phyloP scores from a whole-genome alignment of 2,888 invertebrate genomes.

The Pollenia labialis region DNA sequence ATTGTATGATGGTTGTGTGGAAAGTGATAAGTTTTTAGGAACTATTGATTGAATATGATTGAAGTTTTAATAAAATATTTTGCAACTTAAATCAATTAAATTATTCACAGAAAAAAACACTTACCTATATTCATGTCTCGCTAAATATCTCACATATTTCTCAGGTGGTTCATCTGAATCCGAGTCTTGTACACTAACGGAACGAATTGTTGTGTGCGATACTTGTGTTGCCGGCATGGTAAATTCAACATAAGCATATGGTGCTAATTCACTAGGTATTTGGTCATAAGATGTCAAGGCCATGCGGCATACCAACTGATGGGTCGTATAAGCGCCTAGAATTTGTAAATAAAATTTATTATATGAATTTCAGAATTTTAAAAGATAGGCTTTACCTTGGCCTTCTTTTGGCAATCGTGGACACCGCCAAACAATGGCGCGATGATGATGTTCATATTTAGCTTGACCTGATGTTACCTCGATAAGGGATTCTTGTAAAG shows the following conservation, averaged over 20 bases:
- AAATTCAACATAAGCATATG: conserved; percentile 96
- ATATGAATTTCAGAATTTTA: neutral
- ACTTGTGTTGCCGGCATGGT: conserved; percentile 99
- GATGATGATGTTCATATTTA: conserved; percentile 99
- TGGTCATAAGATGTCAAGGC: conserved; percentile 98
- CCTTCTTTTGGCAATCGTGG: conserved; percentile 98
- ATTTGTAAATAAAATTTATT: neutral
- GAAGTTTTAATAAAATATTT: neutral
- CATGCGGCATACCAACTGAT: conserved; percentile 97
- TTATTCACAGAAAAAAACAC: conserved; percentile 50
- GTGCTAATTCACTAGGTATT: conserved; percentile 96
- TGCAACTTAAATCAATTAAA: neutral
- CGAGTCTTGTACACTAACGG: conserved; percentile 94
- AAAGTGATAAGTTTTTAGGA: too few species aligned
- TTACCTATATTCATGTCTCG: conserved; percentile 97
- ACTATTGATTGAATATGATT: too few species aligned
- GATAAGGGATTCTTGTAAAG: conserved; percentile 94
- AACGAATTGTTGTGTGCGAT: conserved; percentile 97
- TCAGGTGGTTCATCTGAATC: conserved; percentile 96
- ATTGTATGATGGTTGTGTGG: too few species aligned
- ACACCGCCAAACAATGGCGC: conserved; percentile 99
- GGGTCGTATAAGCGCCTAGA: conserved; percentile 97
- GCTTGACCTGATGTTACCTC: conserved; percentile 98
- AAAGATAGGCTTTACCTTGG: conserved; percentile 89
- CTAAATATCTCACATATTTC: conserved; percentile 98